Percentiles rank a stretch among this genome's conserved stretches.
Evolutionary conservation across 2,113 vertebrate genomes (phyloP).

Genomic region (Synodontis membranacea): DNA sequence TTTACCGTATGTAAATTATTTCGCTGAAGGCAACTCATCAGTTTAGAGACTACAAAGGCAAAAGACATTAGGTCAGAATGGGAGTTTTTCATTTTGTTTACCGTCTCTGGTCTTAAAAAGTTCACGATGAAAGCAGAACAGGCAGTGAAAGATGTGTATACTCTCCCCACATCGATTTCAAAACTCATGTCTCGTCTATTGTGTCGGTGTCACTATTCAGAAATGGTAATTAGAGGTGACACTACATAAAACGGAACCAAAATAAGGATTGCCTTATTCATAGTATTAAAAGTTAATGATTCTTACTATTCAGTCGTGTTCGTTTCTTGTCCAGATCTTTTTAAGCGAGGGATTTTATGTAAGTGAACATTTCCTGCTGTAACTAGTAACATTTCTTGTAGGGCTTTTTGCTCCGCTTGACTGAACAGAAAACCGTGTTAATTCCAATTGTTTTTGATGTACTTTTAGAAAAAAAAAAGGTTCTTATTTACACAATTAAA

Average conservation of each 20-base stretch:
- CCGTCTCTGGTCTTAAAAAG: not conserved
- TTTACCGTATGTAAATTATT: constrained; percentile 4
- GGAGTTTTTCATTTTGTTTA: not conserved
- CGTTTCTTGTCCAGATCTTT: not conserved
- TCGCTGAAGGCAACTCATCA: not conserved
- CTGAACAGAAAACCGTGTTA: not conserved
- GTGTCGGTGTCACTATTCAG: not conserved
- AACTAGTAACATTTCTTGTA: too few relatives aligned
- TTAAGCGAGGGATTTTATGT: not conserved
- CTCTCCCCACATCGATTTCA: not conserved
- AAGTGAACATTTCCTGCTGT: not conserved
- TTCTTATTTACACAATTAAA: not conserved
- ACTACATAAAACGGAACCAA: not conserved
- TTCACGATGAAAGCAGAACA: not conserved
- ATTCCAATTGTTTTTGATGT: not conserved
- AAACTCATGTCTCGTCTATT: not conserved
- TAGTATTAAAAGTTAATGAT: not conserved
- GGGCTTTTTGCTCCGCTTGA: not conserved
- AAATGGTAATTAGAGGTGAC: not conserved
- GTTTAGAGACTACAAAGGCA: not conserved
- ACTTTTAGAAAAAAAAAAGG: not conserved
- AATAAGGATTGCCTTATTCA: not conserved
- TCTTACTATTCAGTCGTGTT: not conserved
- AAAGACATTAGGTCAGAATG: not conserved
- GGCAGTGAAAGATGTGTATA: not conserved